A percentile compares a stretch with the other conserved stretches of the same genome.
phyloP scores from a whole-genome alignment of 2,113 vertebrate species.

The Hoplias malabaricus region DNA sequence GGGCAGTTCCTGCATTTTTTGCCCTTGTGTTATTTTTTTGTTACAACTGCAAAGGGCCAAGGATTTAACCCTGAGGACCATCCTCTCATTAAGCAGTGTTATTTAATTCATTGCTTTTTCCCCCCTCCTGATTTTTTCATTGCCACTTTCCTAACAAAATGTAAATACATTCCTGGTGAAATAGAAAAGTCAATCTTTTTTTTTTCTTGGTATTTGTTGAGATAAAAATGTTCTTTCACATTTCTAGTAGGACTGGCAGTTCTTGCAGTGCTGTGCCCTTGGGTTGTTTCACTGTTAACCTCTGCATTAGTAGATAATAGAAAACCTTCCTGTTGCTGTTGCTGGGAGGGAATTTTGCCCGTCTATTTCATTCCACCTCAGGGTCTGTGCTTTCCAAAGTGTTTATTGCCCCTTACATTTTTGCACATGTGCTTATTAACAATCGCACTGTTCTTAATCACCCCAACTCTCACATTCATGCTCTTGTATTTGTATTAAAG shows the following conservation, averaged over 20 bases:
- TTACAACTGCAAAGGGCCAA: not conserved
- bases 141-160: not conserved
- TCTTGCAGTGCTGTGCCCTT: not conserved
- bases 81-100: not conserved
- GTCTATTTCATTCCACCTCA: not conserved
- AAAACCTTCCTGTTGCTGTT: not conserved
- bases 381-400: not conserved
- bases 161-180: not conserved
- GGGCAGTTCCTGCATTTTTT: too few species aligned
- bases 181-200: not conserved
- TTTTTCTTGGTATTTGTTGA: not conserved
- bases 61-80: not conserved
- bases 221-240: not conserved
- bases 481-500: not conserved
- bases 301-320: constrained; percentile 13
- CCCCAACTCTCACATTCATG: not conserved
- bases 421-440: constrained; percentile 2
- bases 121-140: too few species aligned
- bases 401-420: not conserved
- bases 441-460: not conserved
- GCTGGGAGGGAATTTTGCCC: not conserved
- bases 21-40: not conserved
- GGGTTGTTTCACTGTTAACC: constrained; percentile 13
- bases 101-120: not conserved
- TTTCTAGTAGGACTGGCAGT: not conserved